Evolutionary conservation across 1,140 invertebrate species (phyloP).

Genomic region (Parapsyche elsis): DNA sequence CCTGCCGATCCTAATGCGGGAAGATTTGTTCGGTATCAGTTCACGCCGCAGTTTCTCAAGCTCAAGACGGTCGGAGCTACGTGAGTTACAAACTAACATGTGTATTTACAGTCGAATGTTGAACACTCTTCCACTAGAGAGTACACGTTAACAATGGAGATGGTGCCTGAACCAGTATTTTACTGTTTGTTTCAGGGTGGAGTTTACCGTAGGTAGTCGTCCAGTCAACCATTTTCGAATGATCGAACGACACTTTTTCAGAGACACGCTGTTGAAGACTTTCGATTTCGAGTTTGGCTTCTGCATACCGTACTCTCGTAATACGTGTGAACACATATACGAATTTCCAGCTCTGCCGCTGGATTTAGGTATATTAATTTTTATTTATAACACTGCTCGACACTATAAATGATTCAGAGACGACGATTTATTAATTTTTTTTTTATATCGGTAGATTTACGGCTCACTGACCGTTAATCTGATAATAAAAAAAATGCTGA

Average conservation of each 20-base stretch:
- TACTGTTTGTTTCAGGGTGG: constrained; percentile 76
- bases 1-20: constrained; percentile 88
- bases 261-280: constrained; percentile 94
- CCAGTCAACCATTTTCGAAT: constrained; percentile 97
- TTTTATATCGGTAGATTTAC: no score
- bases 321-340: constrained; percentile 99
- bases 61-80: constrained; percentile 96
- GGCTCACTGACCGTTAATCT: no score
- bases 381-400: no score
- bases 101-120: no score
- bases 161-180: no score
- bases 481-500: no score
- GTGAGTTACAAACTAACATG: no score
- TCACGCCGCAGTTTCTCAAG: constrained; percentile 95
- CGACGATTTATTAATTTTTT: no score
- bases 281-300: constrained; percentile 99
- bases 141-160: no score
- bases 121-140: no score
- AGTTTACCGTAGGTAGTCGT: constrained; percentile 93
- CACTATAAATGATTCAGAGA: no score
- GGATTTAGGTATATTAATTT: constrained; percentile 91
- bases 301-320: constrained; percentile 97
- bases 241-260: constrained; percentile 98
- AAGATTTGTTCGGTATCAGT: constrained; percentile 96
- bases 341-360: constrained; percentile 92